Evolutionary conservation across 2,113 vertebrate species (phyloP).

Genomic region (Trachemys scripta): DNA sequence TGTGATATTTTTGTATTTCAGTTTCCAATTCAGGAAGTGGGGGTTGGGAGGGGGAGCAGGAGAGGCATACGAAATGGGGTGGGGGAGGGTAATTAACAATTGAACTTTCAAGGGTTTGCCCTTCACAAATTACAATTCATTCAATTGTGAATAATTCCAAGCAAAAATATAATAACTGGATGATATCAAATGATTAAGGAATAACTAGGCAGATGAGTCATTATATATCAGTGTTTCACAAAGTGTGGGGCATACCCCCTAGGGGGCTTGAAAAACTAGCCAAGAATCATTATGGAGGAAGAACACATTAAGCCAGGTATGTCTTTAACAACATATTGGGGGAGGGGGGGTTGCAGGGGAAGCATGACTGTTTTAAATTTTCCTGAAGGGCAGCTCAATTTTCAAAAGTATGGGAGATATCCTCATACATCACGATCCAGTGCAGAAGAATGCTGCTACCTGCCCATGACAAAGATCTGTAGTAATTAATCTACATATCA

Average conservation of each 20-base stretch:
- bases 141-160: conserved; percentile 1
- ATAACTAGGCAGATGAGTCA: conserved; percentile 28
- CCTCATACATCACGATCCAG: background rate
- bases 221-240: conserved; percentile 35
- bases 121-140: conserved; percentile 17
- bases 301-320: background rate
- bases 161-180: conserved; percentile 16
- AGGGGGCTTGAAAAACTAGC: conserved; percentile 4
- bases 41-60: conserved; percentile 34
- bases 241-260: conserved; percentile 17
- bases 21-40: background rate
- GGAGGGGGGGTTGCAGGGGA: background rate
- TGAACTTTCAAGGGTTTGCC: background rate
- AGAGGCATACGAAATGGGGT: background rate
- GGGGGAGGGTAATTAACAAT: background rate
- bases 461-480: background rate
- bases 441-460: background rate
- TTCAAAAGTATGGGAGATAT: background rate
- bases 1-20: background rate
- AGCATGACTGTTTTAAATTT: background rate
- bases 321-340: background rate
- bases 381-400: background rate
- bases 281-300: conserved; percentile 17
- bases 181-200: conserved; percentile 10
- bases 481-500: background rate